A percentile compares a stretch with the other conserved stretches of the same genome.
Evolutionary conservation across 2,888 invertebrate genomes (phyloP).

Genomic region (Cerastis rubricosa): DNA sequence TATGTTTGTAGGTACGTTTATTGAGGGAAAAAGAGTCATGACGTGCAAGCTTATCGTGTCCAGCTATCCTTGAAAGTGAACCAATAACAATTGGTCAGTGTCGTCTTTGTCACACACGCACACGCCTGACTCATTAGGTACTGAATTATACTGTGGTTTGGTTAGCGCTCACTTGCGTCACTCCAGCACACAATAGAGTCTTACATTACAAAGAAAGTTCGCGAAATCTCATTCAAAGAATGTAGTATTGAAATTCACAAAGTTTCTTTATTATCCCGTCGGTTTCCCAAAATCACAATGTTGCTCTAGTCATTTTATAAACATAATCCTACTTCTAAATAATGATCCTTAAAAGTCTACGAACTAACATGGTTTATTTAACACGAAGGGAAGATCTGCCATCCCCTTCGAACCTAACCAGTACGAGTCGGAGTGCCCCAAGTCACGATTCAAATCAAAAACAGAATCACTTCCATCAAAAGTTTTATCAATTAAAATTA

Average conservation of each 20-base stretch:
- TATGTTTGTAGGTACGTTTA: slow-evolving; percentile 3
- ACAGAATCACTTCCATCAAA: no score
- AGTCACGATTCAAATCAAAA: no score
- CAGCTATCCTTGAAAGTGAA: slow-evolving; percentile 40
- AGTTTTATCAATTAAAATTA: not conserved
- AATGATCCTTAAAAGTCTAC: not conserved
- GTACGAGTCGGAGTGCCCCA: no score
- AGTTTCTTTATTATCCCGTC: not conserved
- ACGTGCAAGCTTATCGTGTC: slow-evolving; percentile 35
- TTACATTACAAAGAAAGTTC: slow-evolving; percentile 31
- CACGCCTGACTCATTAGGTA: slow-evolving; percentile 64
- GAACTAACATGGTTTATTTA: not conserved
- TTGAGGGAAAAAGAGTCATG: slow-evolving; percentile 25
- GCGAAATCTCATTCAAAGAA: slow-evolving; percentile 1
- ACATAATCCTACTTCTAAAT: not conserved
- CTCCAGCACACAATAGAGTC: slow-evolving; percentile 40
- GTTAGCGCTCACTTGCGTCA: slow-evolving; percentile 70
- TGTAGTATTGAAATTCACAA: not conserved
- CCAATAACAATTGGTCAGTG: slow-evolving; percentile 53
- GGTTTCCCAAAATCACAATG: not conserved
- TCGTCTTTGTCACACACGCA: slow-evolving; percentile 41
- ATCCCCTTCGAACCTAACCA: no score
- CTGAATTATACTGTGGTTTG: slow-evolving; percentile 68
- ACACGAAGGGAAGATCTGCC: no score
- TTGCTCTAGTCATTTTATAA: not conserved